Base-by-base conservation (phyloP, 2,888 invertebrate genomes). In the Drosophila lutescens region DNA sequence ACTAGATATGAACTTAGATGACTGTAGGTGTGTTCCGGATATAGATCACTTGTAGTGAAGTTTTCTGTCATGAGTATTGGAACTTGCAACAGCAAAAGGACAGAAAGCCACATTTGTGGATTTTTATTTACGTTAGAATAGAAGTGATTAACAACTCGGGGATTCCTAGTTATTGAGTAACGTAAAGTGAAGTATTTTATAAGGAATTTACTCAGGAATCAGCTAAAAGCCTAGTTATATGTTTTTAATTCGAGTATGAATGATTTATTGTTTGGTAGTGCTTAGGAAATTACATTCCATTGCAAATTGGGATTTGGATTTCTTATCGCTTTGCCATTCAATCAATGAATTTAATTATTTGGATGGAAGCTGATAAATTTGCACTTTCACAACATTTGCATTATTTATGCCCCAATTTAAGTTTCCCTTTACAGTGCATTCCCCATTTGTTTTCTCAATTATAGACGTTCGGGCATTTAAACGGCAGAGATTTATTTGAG, bases 341-440 rank as follows among this genome's bases (percentile, higher is more conserved):
- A 59, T 57, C 58, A 57, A 40, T 41, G 20, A 32, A 59, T 32
- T 59, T 40, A 59, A 57, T 59, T 58, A 59, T 32, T 59, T 32
- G 12, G 15, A 1, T 20, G 4, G 8, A 4, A 36, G 36, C 13
- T 36, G 36, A 8, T 41, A 49, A 26, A 34, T 63, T 49, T 63
- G 49, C 46, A 63, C 65, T 46, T 49, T 65, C 62, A 17, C 15
- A 13, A 12, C n/a, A 63, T 41, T 63, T 63, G 26, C 65, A 63
- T 63, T 63, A 63, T 63, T 63, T 49, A 63, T 63, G 49, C 23
- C 41, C 65, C 49, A 43, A 49, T 43, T 63, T 26, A 34, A 63
- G 41, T 10, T 15, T 49, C 26, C 34, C 41, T 15, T 66, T 55
- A 47, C 66, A 66, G 26, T 10, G 46, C 65, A 66, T 26, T 23